These are phyloP conservation scores for Podocnemis expansa DNA, from an alignment of 2,113 vertebrate genomes.

Conservation along the genomic window DNA sequence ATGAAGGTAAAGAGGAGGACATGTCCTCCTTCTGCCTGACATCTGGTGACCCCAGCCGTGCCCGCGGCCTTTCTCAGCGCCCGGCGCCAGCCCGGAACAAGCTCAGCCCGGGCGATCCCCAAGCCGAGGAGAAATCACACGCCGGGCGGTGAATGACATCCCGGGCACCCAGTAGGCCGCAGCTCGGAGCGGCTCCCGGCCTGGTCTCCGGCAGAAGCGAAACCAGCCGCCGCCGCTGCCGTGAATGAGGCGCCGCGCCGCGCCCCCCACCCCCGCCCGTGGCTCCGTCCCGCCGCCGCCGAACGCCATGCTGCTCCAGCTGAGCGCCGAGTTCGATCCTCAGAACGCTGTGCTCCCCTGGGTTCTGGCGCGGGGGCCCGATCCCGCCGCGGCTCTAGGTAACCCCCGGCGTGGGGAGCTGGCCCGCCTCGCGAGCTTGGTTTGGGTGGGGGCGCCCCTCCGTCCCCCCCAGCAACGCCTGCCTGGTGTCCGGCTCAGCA, in stretches of 20 bases:
- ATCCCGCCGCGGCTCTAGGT: slow-evolving; percentile 26
- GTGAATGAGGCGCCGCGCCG: accelerated
- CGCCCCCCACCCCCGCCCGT: accelerated
- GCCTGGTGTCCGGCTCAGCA: not conserved
- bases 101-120: too few species aligned
- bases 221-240: accelerated
- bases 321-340: slow-evolving; percentile 71
- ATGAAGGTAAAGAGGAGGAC: too few species aligned
- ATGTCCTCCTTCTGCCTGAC: too few species aligned
- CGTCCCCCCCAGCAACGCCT: not conserved
- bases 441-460: not conserved
- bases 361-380: slow-evolving; percentile 60
- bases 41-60: too few species aligned
- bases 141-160: not conserved
- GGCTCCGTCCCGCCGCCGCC: too few species aligned
- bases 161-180: not conserved
- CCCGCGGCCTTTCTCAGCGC: too few species aligned
- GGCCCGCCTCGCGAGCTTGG: not conserved
- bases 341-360: slow-evolving; percentile 71
- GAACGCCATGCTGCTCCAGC: slow-evolving; percentile 69
- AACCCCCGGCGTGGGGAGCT: not conserved
- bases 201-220: accelerated
- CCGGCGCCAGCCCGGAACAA: too few species aligned
- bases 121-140: not conserved
- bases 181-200: accelerated